Evolutionary conservation across 1,140 invertebrate genomes (phyloP), one percentile per base, ranked within the genome.

Genomic region (Melitaea cinxia): DNA sequence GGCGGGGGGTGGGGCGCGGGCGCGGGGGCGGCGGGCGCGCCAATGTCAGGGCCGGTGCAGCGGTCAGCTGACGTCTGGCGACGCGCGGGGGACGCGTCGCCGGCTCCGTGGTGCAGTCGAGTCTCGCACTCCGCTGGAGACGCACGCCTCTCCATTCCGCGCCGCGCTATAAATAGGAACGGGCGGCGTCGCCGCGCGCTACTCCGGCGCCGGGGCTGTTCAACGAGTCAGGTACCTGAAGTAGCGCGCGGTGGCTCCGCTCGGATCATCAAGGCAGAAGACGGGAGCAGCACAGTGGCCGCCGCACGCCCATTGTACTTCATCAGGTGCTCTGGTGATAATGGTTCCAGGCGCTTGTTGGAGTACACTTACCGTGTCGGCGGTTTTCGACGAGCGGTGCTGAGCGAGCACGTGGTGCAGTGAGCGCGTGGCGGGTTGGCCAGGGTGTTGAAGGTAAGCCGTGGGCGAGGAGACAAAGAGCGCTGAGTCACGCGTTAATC

Each of bases 281-380:
- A 55, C 17, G 62, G 14, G 42, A 23, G 24, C 19, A 5, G 17
- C 49, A 45, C 63, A 60, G 54, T 58, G 73, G 69, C 88, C 93
- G 93, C 93, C 93, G 94, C 95, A 96, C 96, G 96, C 96, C 96
- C 95, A 97, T 97, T 97, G 96, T 97, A 97, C 96, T 97, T 97
- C 96, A 97, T 97, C 96, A 97, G 96, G 96, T 97, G 96, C 96
- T 97, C 96, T 97, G 96, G 96, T 97, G 93, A 93, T 92, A 88
- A 92, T 81, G 78, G 91, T 93, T 96, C 96, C 96, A 96, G 96
- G 96, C 96, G 97, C 95, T 96, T 97, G 96, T 96, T 96, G 96
- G 96, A 97, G 96, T 97, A 96, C 96, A 97, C 93, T 94, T 93
- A 94, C 93, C 94, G 93, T 94, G 94, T 92, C 91, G 92, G 89